Conservation (phyloP, 2,113 vertebrate species). For the Alexandromys fortis region DNA sequence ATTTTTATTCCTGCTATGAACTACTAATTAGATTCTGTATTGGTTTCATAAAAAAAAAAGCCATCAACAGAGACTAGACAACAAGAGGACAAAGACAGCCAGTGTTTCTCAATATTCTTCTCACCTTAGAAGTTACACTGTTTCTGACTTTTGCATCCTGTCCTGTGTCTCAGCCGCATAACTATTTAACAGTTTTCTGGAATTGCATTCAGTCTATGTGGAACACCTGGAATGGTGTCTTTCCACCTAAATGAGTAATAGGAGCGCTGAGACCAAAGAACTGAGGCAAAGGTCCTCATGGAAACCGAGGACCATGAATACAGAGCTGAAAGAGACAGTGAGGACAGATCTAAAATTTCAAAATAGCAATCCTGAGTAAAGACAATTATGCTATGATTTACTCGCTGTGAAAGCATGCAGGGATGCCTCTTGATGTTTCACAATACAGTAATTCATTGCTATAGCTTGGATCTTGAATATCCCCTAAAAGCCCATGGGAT, state of each 20-base stretch:
- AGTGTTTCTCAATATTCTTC: not conserved
- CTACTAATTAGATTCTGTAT: not conserved
- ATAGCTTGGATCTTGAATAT: not conserved
- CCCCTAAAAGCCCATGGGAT: not conserved
- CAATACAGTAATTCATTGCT: not conserved
- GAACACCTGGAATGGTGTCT: not conserved
- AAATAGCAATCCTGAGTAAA: not conserved
- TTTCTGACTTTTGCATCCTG: not conserved
- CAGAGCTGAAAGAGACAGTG: not conserved
- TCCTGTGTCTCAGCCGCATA: not conserved
- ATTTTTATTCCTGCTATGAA: not conserved
- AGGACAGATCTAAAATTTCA: not conserved
- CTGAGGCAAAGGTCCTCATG: not conserved
- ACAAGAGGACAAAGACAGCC: not conserved
- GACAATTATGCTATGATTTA: constrained; percentile 1
- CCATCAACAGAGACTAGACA: not conserved
- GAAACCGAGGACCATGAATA: not conserved
- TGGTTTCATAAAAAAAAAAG: not conserved
- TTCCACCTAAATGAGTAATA: not conserved
- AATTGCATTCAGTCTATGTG: not conserved
- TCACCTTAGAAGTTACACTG: not conserved
- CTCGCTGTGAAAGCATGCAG: not conserved
- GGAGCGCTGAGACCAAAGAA: not conserved
- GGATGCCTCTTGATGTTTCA: not conserved
- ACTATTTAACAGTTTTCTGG: not conserved